Evolutionary conservation across 2,888 invertebrate species (phyloP), one percentile per base, ranked within the genome.

Genomic region (Coelopa pilipes): DNA sequence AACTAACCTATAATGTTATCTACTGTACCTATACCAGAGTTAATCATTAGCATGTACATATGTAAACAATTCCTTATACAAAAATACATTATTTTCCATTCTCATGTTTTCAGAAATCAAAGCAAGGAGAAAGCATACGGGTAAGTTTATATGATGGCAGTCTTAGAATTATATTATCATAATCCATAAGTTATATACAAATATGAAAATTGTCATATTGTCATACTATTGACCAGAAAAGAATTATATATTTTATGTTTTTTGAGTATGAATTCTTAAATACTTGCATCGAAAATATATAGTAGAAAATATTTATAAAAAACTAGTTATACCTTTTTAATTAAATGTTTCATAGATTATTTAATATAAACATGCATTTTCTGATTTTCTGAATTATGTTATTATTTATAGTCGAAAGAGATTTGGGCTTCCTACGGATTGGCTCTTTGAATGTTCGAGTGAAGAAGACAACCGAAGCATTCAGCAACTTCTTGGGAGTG

Each of bases 401-500:
- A 19, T 57, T n/a, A 57, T 19, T 57, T 21, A 89, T 68, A 84
- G 84, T 89, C 94, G 95, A 96, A 89, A 95, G 94, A 90, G 96
- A 96, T 89, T 91, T 92, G 88, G 93, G 95, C 81, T 96, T 96
- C 88, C 92, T 96, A 79, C 92, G 96, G 84, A 96, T 96, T 89
- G 96, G 96, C 82, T 96, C 96, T 21, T 89, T 96, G 87, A 96
- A 96, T 89, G 96, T 96, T 66, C 92, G 96, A 84, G 96, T 96
- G 82, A 96, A 96, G 89, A 95, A 94, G 88, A 96, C 96, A 66
- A 96, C 96, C 74, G 96, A 96, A 87, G 96, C 96, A 21, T 95
- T 96, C 89, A 96, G 95, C 89, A 94, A 95, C 86, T 95, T 96
- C 87, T 89, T 96, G 80, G 96, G 95, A 77, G 94, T 94, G 81